Conservation (phyloP, 2,113 vertebrate species). For the Dendropsophus ebraccatus region DNA sequence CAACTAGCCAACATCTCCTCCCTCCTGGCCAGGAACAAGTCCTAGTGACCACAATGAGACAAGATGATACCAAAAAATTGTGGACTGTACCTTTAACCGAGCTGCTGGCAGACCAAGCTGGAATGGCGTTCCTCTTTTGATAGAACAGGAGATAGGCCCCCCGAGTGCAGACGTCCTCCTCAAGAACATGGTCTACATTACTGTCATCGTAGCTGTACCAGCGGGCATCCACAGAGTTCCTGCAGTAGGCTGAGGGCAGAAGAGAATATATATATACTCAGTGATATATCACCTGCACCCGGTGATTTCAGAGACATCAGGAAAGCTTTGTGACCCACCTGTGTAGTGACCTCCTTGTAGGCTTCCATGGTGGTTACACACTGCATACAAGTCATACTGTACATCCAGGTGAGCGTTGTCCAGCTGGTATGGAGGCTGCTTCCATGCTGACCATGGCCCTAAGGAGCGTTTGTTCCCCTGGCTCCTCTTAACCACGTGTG, state of each 20-base stretch:
- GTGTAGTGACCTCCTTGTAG: slow-evolving; percentile 97
- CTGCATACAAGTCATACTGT: slow-evolving; percentile 91
- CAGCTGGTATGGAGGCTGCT: slow-evolving; percentile 66
- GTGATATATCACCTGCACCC: too few relatives aligned
- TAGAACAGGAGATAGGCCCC: slow-evolving; percentile 96
- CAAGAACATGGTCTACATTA: slow-evolving; percentile 80
- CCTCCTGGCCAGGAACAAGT: not conserved
- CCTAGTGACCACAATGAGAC: not conserved
- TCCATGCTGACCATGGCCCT: slow-evolving; percentile 71
- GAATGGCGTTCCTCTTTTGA: slow-evolving; percentile 85
- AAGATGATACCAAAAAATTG: not conserved
- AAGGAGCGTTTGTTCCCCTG: slow-evolving; percentile 62
- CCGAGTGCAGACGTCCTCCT: slow-evolving; percentile 84
- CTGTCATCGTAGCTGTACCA: slow-evolving; percentile 96
- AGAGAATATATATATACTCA: not conserved
- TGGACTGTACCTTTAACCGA: slow-evolving; percentile 77
- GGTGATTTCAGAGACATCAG: not conserved
- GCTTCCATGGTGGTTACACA: slow-evolving; percentile 96
- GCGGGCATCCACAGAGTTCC: slow-evolving; percentile 87
- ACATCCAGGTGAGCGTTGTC: slow-evolving; percentile 72
- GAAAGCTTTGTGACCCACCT: slow-evolving; percentile 72
- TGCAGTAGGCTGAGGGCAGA: slow-evolving; percentile 82
- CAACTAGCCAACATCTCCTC: not conserved
- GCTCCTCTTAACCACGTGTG: slow-evolving; percentile 84
- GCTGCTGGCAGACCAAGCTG: slow-evolving; percentile 83